These are phyloP conservation scores for Drosophila fuyamai DNA, from an alignment of 1,140 invertebrate species.

Conservation along the genomic window DNA sequence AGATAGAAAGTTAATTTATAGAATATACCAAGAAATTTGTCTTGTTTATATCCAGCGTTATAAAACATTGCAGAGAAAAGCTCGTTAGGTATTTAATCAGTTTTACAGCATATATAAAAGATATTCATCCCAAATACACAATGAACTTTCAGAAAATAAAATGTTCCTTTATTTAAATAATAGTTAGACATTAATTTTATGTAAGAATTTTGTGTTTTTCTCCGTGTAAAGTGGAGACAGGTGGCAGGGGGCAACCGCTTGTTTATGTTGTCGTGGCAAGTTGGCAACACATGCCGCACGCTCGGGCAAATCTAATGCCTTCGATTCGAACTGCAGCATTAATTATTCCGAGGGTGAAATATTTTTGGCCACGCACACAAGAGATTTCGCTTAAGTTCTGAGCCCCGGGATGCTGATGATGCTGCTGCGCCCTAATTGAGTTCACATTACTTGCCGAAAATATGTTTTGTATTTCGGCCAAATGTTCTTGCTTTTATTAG, in stretches of 20 bases:
- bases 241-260: constrained; percentile 11
- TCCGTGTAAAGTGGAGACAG: constrained; percentile 14
- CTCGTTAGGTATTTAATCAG: too few relatives aligned
- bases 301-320: constrained; percentile 38
- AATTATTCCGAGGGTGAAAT: constrained; percentile 31
- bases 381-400: constrained; percentile 32
- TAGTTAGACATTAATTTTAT: too few relatives aligned
- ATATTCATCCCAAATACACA: too few relatives aligned
- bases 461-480: constrained; percentile 50
- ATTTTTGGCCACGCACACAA: constrained; percentile 36
- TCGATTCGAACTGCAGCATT: constrained; percentile 37
- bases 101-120: too few relatives aligned
- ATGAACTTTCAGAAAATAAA: too few relatives aligned
- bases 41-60: too few relatives aligned
- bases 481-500: constrained; percentile 72
- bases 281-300: constrained; percentile 47
- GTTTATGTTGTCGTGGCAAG: constrained; percentile 36
- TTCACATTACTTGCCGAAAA: constrained; percentile 80
- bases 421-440: constrained; percentile 64
- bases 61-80: too few relatives aligned
- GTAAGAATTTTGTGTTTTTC: background rate
- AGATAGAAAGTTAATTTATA: too few relatives aligned
- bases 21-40: too few relatives aligned
- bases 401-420: constrained; percentile 6
- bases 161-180: too few relatives aligned